Base-by-base conservation (phyloP, 2,113 vertebrate species). In the Lepus americanus region DNA sequence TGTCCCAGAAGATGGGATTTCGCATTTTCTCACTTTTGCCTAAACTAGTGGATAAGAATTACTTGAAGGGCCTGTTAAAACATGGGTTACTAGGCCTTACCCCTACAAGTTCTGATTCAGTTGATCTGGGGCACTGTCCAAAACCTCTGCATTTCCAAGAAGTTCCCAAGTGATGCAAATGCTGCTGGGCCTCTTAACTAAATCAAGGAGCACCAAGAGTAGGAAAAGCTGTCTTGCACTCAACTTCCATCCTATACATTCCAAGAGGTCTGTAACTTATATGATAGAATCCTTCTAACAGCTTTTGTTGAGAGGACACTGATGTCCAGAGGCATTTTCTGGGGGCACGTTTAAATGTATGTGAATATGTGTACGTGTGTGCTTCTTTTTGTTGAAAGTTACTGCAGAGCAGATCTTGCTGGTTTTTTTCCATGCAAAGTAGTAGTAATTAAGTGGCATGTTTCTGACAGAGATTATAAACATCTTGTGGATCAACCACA, bases 21-120 rank as follows among this genome's bases (percentile, higher is more conserved):
- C 55, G n/a, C 73, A 49, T 85, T 90, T 84, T 66, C 78, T 87
- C 10, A 51, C 36, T 59, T 67, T 44, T 63, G 66, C 63, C 87
- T 93, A 95, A 85, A 14, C 25, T 27, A n/a, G 22, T 67, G 67
- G 7, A 25, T 80, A 80, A 31, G 39, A 70, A 76, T 76, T 74
- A 95, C 66, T 8, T 25, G 44, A 27, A 77, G 9, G 88, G 19
- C 81, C 84, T 79, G 61, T 80, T 61, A 90, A 92, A 84, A 49
- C 39, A 72, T 7, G 73, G 59, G 66, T 82, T 23, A 22, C 27
- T 44, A 51, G 49, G 31, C 36, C 31, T 85, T 49, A 91, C 31
- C 64, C 53, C 81, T 36, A 61, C 12, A 87, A 61, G 20, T 79
- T 94, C 81, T 87, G 67, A 96, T 70, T 96, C 78, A 79, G 53